Percentiles rank a stretch among this genome's conserved stretches.
Evolutionary conservation across 2,888 invertebrate species (phyloP).

Genomic region (Drosophila nigricruria): DNA sequence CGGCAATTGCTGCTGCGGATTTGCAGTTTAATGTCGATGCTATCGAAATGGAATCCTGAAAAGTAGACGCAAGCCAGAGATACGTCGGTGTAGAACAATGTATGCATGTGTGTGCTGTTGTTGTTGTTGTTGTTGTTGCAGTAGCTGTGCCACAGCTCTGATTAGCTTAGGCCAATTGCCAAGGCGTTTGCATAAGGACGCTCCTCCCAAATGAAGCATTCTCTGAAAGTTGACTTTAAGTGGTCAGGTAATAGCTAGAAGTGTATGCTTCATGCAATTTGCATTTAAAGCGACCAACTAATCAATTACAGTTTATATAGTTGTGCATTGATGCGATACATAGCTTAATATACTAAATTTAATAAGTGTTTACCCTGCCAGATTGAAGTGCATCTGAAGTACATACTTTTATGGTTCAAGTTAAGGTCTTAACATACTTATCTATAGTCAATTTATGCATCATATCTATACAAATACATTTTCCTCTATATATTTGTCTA

Average conservation of each 20-base stretch:
- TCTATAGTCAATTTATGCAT: too few relatives aligned
- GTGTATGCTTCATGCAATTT: background rate
- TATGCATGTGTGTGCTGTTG: slow-evolving; percentile 31
- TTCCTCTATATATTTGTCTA: too few relatives aligned
- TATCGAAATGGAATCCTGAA: slow-evolving; percentile 64
- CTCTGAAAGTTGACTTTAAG: background rate
- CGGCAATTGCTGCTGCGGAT: slow-evolving; percentile 76
- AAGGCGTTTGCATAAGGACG: slow-evolving; percentile 15
- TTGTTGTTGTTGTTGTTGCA: slow-evolving; percentile 35
- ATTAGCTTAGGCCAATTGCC: slow-evolving; percentile 47
- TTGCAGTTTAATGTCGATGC: slow-evolving; percentile 74
- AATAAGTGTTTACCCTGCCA: background rate
- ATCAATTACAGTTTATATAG: background rate
- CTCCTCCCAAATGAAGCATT: background rate
- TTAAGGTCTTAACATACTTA: background rate
- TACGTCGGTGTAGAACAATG: slow-evolving; percentile 18
- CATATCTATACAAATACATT: background rate
- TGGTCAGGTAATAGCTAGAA: background rate
- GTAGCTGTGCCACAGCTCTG: slow-evolving; percentile 37
- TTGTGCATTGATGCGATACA: background rate
- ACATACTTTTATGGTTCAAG: too few relatives aligned
- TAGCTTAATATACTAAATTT: background rate
- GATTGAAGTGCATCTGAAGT: background rate
- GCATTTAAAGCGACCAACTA: background rate
- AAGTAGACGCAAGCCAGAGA: slow-evolving; percentile 33